Percentiles rank a stretch among this genome's conserved stretches.
These are phyloP conservation scores for Drosophila gaucha DNA, from an alignment of 2,888 invertebrate genomes.

Conservation along the genomic window DNA sequence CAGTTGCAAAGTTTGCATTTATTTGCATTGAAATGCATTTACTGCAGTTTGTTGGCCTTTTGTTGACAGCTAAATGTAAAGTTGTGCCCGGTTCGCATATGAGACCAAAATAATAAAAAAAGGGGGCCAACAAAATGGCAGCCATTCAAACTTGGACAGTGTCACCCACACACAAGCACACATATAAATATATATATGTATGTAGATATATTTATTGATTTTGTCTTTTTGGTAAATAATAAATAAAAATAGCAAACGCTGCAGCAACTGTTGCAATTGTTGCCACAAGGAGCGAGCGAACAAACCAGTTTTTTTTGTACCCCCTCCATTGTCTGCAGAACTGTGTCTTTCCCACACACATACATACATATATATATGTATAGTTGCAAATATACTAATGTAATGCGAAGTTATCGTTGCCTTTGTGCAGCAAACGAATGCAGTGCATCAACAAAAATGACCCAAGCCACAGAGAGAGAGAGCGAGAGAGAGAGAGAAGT, in stretches of 20 bases:
- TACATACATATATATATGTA: constrained; percentile 10
- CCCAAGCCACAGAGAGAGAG: constrained; percentile 42
- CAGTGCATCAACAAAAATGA: constrained; percentile 75
- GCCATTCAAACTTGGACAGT: constrained; percentile 33
- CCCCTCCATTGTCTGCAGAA: constrained; percentile 53
- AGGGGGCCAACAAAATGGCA: constrained; percentile 39
- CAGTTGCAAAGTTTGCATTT: constrained; percentile 57
- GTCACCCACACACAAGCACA: constrained; percentile 28
- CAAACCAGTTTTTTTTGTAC: constrained; percentile 63
- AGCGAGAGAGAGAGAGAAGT: constrained; percentile 3
- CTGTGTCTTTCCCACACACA: constrained; percentile 69
- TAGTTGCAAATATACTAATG: constrained; percentile 66
- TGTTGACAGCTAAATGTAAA: constrained; percentile 68
- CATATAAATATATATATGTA: constrained; percentile 1
- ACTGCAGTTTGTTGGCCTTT: constrained; percentile 43
- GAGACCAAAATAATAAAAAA: constrained; percentile 48
- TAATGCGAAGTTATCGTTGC: constrained; percentile 77
- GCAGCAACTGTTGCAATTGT: constrained; percentile 70
- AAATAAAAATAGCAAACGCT: constrained; percentile 63
- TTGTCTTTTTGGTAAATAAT: constrained; percentile 72
- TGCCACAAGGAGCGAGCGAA: constrained; percentile 59
- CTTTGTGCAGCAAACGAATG: constrained; percentile 76
- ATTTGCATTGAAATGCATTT: constrained; percentile 64
- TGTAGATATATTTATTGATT: constrained; percentile 60
- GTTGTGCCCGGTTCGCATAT: constrained; percentile 57